These are phyloP conservation scores for Thalassophryne amazonica DNA, from an alignment of 2,797 vertebrate genomes.

Conservation along the genomic window DNA sequence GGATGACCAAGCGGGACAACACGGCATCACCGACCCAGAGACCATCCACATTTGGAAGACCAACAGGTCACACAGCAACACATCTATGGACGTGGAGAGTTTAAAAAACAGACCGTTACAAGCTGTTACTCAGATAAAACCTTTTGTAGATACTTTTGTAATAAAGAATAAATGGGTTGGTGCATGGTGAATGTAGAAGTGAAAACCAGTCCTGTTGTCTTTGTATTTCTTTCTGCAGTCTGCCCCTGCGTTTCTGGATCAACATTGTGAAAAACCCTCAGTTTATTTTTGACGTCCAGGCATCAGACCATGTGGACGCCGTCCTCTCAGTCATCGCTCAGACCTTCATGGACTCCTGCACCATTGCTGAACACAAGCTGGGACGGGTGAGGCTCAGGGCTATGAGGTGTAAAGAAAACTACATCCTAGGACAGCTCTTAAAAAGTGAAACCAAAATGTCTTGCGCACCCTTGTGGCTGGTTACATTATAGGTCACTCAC, in stretches of 20 bases:
- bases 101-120: too few species aligned
- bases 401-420: too few species aligned
- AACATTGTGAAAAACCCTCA: constrained; percentile 98
- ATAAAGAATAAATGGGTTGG: too few species aligned
- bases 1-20: constrained; percentile 90
- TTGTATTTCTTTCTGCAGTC: constrained; percentile 64
- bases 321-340: constrained; percentile 95
- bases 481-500: too few species aligned
- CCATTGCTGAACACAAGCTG: constrained; percentile 95
- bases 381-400: constrained; percentile 87
- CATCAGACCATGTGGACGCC: constrained; percentile 91
- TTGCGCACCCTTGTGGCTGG: too few species aligned
- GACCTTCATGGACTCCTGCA: constrained; percentile 99
- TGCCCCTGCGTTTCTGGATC: constrained; percentile 97
- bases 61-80: constrained; percentile 83
- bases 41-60: constrained; percentile 99
- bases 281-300: constrained; percentile 97
- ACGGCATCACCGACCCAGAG: constrained; percentile 89
- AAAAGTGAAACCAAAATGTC: too few species aligned
- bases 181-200: too few species aligned
- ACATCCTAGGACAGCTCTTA: too few species aligned
- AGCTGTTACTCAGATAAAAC: too few species aligned
- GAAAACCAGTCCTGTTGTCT: too few species aligned
- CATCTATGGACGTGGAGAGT: neutral
- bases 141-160: too few species aligned